Evolutionary conservation across 2,888 invertebrate species (phyloP).

Genomic region (Xanthorhoe designata): DNA sequence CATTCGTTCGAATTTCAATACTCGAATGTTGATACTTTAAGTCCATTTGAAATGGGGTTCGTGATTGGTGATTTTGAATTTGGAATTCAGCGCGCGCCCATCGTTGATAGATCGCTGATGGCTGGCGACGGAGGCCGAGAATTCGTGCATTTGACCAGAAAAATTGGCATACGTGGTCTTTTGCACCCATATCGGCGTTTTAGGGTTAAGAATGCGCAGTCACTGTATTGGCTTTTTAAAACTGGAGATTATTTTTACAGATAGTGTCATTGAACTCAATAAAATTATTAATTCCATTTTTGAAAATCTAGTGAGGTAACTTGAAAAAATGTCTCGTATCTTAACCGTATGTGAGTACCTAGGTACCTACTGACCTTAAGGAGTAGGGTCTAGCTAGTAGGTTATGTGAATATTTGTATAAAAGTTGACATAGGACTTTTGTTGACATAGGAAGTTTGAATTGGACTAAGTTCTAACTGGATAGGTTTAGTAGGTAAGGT

Average conservation of each 20-base stretch:
- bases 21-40: slow-evolving; percentile 62
- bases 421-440: too few relatives aligned
- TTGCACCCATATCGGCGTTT: slow-evolving; percentile 49
- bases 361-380: too few relatives aligned
- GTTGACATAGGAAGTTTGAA: too few relatives aligned
- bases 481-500: too few relatives aligned
- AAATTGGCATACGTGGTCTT: slow-evolving; percentile 71
- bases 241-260: neutral
- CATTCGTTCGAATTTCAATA: slow-evolving; percentile 74
- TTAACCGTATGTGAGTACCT: too few relatives aligned
- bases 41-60: slow-evolving; percentile 66
- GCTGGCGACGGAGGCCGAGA: slow-evolving; percentile 36
- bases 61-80: slow-evolving; percentile 79
- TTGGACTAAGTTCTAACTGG: too few relatives aligned
- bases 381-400: too few relatives aligned
- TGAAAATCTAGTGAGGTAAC: too few relatives aligned
- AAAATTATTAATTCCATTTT: too few relatives aligned
- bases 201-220: slow-evolving; percentile 48
- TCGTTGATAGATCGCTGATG: slow-evolving; percentile 79
- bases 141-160: slow-evolving; percentile 79
- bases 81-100: slow-evolving; percentile 76
- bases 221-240: neutral
- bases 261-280: neutral
- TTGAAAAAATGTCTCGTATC: too few relatives aligned
- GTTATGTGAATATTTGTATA: too few relatives aligned